Conservation (phyloP, 2,113 vertebrate genomes). For the Syngnathus scovelli region DNA sequence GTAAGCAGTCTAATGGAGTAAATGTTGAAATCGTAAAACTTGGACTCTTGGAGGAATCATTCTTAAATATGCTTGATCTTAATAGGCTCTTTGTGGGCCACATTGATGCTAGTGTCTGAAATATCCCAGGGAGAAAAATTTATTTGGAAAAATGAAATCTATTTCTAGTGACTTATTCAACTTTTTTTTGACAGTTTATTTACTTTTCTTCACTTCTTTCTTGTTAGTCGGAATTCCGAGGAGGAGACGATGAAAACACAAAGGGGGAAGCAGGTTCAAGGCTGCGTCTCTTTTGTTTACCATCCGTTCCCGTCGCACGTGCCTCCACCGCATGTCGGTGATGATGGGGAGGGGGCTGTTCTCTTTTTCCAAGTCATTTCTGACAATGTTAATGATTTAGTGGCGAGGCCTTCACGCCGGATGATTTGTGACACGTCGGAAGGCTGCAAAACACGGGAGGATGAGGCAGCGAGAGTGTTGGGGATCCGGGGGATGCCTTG, state of each 20-base stretch:
- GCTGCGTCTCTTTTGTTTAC: constrained; percentile 68
- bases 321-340: constrained; percentile 44
- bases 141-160: constrained; percentile 18
- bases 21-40: too few species aligned
- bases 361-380: constrained; percentile 71
- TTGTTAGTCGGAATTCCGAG: constrained; percentile 64
- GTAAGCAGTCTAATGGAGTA: too few species aligned
- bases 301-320: constrained; percentile 60
- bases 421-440: constrained; percentile 97
- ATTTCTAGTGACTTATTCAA: constrained; percentile 39
- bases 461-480: constrained; percentile 89
- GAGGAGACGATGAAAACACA: constrained; percentile 42
- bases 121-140: constrained; percentile 18
- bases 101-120: constrained; percentile 14
- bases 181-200: constrained; percentile 71
- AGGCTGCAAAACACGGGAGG: constrained; percentile 79
- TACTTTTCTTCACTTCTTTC: constrained; percentile 59
- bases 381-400: constrained; percentile 99
- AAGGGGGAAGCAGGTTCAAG: constrained; percentile 38
- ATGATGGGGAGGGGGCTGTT: neutral
- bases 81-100: too few species aligned
- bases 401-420: constrained; percentile 83
- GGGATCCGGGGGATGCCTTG: constrained; percentile 95
- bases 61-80: too few species aligned
- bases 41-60: too few species aligned